Evolutionary conservation across 1,140 invertebrate species (phyloP), one percentile per base, ranked within the genome.

Genomic region (Drosophila leontia): DNA sequence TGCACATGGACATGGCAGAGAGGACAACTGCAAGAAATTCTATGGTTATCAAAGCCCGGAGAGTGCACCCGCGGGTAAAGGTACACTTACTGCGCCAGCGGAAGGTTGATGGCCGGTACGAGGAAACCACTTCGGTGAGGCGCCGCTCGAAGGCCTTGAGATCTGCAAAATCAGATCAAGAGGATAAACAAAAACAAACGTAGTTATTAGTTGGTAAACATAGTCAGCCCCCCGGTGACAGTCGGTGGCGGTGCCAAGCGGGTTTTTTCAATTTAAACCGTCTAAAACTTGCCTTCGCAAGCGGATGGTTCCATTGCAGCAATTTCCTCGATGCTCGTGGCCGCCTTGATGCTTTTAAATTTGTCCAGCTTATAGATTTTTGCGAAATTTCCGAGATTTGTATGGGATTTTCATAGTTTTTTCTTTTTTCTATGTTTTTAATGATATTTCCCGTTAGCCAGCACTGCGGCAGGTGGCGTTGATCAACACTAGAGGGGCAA

Each of bases 71-170:
- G 48, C 7, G 32, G 11, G 9, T 19, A 8, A 17, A 15, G n/a
- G 56, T 39, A 48, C 32, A 94, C 94, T 94, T 95, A 98, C 97
- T 96, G 95, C 98, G 96, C 98, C 98, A 99, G 94, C 98, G 94
- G 75, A 96, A 95, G 60, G 98, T 98, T 53, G 97, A 95, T 55
- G 98, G 98, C 91, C 98, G 97, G 69, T 99, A 94, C 93, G 97
- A 97, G 78, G 96, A 95, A 92, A 99, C 98, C n/a, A 99, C 98
- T 95, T 99, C 98, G 8, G 98, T 99, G 3, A 99, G 93, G 61
- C 98, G 94, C 69, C 98, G 95, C 93, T 99, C 98, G 94, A 99
- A 99, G 37, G 98, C 98, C 94, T 99, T 99, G 75, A 99, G 94
- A 95, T 99, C 98, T 99, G 93, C 9, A 42, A 17, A 55, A 12